Percentiles rank a stretch among this genome's conserved stretches.
These are phyloP conservation scores for Oncorhynchus mykiss DNA, from an alignment of 2,113 vertebrate genomes.

Conservation along the genomic window DNA sequence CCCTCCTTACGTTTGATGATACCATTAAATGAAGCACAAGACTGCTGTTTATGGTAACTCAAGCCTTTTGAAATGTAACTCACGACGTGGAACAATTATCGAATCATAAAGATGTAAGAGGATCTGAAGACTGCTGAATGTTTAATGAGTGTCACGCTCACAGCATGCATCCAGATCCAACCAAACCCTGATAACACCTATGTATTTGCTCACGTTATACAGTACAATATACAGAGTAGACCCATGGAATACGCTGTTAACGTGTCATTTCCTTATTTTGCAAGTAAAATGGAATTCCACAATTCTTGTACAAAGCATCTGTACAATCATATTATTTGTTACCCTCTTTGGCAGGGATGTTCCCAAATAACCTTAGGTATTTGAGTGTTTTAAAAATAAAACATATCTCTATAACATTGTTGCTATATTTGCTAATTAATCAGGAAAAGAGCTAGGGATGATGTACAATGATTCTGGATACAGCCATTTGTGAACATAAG, in stretches of 20 bases:
- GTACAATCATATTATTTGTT: not conserved
- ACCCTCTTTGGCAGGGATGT: conserved; percentile 1
- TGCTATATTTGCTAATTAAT: not conserved
- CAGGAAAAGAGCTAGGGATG: not conserved
- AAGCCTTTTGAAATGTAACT: not conserved
- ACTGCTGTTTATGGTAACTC: not conserved
- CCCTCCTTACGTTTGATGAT: not conserved
- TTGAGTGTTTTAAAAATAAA: not conserved
- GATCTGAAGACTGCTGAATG: not conserved
- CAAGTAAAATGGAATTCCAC: not conserved
- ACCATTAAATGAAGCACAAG: not conserved
- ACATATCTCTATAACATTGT: not conserved
- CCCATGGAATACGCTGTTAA: not conserved
- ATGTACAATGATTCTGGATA: conserved; percentile 1
- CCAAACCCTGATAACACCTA: not conserved
- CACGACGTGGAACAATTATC: too few species aligned
- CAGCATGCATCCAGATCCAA: not conserved
- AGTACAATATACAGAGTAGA: not conserved
- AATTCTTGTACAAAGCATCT: not conserved
- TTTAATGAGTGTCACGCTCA: not conserved
- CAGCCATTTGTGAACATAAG: not conserved
- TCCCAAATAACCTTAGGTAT: not conserved
- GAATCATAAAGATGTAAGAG: not conserved
- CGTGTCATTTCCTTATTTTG: not conserved
- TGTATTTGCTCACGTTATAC: not conserved